Evolutionary conservation across 2,113 vertebrate species (phyloP).

Genomic region (Neolamprologus longior): DNA sequence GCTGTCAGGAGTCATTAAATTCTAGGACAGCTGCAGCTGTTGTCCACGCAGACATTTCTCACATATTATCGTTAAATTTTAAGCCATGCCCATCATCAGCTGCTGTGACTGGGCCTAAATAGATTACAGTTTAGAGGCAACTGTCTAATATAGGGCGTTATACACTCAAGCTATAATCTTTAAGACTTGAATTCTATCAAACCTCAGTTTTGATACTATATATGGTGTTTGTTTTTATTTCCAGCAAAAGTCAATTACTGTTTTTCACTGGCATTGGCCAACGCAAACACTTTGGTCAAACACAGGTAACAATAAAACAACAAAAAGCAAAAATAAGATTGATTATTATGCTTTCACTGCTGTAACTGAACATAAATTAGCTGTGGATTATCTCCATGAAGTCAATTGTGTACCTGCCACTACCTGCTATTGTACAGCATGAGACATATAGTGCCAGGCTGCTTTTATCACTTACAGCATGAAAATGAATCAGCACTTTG

Average conservation of each 20-base stretch:
- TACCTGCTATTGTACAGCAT: not conserved
- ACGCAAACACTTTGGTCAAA: not conserved
- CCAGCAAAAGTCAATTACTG: not conserved
- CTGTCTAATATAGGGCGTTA: not conserved
- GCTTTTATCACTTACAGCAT: not conserved
- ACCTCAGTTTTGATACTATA: not conserved
- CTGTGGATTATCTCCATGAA: not conserved
- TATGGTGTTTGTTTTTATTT: not conserved
- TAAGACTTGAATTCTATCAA: not conserved
- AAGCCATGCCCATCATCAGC: constrained; percentile 30
- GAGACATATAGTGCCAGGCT: constrained; percentile 12
- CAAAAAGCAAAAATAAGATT: not conserved
- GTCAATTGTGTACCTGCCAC: not conserved
- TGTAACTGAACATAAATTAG: not conserved
- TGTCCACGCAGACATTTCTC: constrained; percentile 10
- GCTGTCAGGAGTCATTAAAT: constrained; percentile 40
- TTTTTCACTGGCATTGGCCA: not conserved
- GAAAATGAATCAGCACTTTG: constrained; percentile 32
- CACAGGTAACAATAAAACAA: not conserved
- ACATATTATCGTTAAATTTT: constrained; percentile 25
- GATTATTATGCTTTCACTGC: not conserved
- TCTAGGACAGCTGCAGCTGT: constrained; percentile 17
- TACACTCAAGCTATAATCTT: not conserved
- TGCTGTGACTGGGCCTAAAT: not conserved
- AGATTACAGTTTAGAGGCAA: constrained; percentile 13